Percentiles rank a stretch among this genome's conserved stretches.
Evolutionary conservation across 2,113 vertebrate genomes (phyloP).

Genomic region (Varanus komodoensis): DNA sequence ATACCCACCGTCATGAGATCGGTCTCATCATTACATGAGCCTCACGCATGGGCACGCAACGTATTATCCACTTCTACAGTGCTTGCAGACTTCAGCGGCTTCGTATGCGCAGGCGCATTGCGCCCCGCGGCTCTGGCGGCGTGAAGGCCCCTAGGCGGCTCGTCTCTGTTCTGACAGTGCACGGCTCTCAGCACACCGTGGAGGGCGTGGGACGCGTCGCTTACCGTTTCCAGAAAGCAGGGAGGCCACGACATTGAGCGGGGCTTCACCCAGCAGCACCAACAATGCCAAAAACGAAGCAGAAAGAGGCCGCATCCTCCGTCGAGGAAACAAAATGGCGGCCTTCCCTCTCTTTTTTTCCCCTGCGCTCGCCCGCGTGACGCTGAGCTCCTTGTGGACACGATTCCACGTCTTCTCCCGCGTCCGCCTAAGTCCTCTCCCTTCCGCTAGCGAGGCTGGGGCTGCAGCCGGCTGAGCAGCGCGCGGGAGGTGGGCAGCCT

Average conservation of each 20-base stretch:
- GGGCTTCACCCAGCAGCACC: not conserved
- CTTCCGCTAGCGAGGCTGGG: too few species aligned
- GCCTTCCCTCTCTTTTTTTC: too few species aligned
- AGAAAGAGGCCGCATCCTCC: not conserved
- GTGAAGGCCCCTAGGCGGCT: not conserved
- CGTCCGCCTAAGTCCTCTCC: too few species aligned
- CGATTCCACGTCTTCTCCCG: too few species aligned
- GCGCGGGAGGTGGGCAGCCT: too few species aligned
- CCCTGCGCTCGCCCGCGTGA: too few species aligned
- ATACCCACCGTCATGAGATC: too few species aligned
- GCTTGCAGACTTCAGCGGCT: not conserved
- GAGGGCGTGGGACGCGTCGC: not conserved
- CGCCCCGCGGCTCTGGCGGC: too few species aligned
- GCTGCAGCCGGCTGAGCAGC: too few species aligned
- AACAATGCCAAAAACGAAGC: not conserved
- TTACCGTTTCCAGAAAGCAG: not conserved
- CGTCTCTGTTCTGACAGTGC: not conserved
- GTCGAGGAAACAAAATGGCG: not conserved
- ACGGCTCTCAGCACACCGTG: not conserved
- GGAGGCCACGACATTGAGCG: not conserved
- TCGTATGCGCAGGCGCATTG: not conserved
- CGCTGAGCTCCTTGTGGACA: too few species aligned
- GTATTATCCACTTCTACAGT: not conserved
- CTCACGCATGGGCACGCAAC: too few species aligned
- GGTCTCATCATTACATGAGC: not conserved